phyloP scores from a whole-genome alignment of 2,113 vertebrate genomes.

The Bungarus multicinctus region DNA sequence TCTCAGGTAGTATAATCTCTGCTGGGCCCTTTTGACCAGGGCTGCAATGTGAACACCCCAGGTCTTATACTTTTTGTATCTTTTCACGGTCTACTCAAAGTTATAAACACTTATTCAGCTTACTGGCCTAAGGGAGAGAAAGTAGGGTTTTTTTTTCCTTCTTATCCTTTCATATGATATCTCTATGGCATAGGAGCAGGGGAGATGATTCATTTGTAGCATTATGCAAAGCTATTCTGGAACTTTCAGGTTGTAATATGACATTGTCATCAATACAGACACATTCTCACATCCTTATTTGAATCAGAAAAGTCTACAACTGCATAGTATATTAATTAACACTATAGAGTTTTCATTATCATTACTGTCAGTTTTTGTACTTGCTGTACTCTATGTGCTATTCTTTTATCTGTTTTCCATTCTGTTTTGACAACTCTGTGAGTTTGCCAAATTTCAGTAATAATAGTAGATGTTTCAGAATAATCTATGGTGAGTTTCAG shows the following conservation, averaged over 20 bases:
- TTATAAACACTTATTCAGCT: background rate
- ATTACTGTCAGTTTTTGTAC: background rate
- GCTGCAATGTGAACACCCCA: too few relatives aligned
- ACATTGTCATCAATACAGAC: background rate
- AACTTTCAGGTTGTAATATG: background rate
- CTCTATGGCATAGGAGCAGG: background rate
- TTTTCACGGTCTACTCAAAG: background rate
- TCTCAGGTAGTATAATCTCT: too few relatives aligned
- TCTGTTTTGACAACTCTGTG: background rate
- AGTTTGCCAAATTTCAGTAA: background rate
- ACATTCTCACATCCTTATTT: background rate
- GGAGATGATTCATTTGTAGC: background rate
- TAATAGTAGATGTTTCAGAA: background rate
- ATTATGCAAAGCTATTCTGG: background rate
- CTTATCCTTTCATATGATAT: background rate
- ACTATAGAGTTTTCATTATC: background rate
- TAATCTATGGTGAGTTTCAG: background rate
- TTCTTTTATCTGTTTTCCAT: background rate
- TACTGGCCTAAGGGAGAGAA: background rate
- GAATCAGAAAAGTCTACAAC: background rate
- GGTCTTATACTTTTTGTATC: background rate
- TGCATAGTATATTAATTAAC: background rate
- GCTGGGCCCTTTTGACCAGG: too few relatives aligned
- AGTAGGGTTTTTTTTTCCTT: background rate
- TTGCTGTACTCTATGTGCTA: background rate